Percentiles rank a stretch among this genome's conserved stretches.
Evolutionary conservation across 1,140 invertebrate genomes (phyloP).

Genomic region (Atta texana): DNA sequence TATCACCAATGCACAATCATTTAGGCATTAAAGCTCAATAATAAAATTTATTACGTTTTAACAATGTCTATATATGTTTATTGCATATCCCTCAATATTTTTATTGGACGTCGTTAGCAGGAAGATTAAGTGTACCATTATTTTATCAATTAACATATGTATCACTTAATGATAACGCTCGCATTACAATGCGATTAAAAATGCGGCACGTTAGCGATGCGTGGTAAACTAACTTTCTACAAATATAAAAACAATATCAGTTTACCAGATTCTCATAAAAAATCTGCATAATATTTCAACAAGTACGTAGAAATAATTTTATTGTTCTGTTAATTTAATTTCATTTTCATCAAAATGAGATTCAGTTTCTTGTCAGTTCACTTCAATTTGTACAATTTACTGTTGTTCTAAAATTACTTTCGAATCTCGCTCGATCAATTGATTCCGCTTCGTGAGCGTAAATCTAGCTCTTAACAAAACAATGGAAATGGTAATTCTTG

Average conservation of each 20-base stretch:
- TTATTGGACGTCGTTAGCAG: neutral
- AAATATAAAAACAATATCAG: conserved; percentile 31
- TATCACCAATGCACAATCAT: neutral
- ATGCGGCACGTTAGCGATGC: neutral
- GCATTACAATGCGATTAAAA: conserved; percentile 4
- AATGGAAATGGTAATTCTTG: conserved; percentile 17
- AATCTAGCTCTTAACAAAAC: conserved; percentile 1
- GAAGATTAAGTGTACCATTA: conserved; percentile 12
- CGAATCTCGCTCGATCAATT: neutral
- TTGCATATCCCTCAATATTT: conserved; percentile 10
- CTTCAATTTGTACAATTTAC: neutral
- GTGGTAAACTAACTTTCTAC: neutral
- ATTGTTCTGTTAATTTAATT: neutral
- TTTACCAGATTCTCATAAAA: conserved; percentile 6
- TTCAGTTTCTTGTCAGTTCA: neutral
- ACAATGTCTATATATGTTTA: conserved; percentile 10
- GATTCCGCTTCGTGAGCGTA: too few species aligned
- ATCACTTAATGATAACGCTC: neutral
- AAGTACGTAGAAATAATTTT: conserved; percentile 42
- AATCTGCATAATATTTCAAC: conserved; percentile 46
- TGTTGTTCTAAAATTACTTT: neutral
- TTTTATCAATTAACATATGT: neutral
- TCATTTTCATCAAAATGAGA: neutral
- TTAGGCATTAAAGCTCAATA: conserved; percentile 25
- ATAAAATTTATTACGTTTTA: conserved; percentile 43